These are phyloP conservation scores for Amphiprion clarkii DNA, from an alignment of 2,797 vertebrate genomes.

Conservation along the genomic window DNA sequence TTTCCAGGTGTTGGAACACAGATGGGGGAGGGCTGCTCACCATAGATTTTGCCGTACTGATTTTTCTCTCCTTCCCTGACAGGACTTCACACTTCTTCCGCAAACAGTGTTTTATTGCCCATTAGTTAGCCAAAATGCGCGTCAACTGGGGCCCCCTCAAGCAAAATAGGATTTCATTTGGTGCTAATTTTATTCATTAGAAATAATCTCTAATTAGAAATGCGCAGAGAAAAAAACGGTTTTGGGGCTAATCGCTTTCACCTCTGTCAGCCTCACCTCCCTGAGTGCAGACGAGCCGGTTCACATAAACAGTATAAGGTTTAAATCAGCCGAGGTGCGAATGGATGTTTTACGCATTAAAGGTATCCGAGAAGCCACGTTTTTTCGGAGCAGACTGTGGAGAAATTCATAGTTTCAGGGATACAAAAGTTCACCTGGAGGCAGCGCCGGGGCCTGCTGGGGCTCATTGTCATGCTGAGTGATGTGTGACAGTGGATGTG, in stretches of 20 bases:
- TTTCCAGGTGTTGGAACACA: slow-evolving; percentile 75
- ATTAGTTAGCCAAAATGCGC: slow-evolving; percentile 9
- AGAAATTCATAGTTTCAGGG: neutral
- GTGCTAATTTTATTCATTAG: neutral
- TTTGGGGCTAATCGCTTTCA: neutral
- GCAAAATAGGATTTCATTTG: slow-evolving; percentile 7
- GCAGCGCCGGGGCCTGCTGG: slow-evolving; percentile 37
- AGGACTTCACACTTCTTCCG: slow-evolving; percentile 30
- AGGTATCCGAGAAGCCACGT: neutral
- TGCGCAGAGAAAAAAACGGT: neutral
- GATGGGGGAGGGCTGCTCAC: slow-evolving; percentile 45
- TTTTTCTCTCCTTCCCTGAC: neutral
- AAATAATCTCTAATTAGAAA: neutral
- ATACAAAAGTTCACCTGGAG: slow-evolving; percentile 36
- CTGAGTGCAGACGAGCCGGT: neutral
- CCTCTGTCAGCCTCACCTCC: neutral
- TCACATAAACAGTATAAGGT: neutral
- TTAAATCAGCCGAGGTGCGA: neutral
- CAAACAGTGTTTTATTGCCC: slow-evolving; percentile 28
- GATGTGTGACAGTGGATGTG: slow-evolving; percentile 61
- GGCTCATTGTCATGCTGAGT: slow-evolving; percentile 64
- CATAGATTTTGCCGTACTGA: slow-evolving; percentile 44
- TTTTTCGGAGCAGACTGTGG: neutral
- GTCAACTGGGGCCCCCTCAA: neutral
- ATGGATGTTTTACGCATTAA: neutral